Percentiles rank a stretch among this genome's conserved stretches.
These are phyloP conservation scores for Acanthosoma haemorrhoidale DNA, from an alignment of 2,888 invertebrate genomes.

Conservation along the genomic window DNA sequence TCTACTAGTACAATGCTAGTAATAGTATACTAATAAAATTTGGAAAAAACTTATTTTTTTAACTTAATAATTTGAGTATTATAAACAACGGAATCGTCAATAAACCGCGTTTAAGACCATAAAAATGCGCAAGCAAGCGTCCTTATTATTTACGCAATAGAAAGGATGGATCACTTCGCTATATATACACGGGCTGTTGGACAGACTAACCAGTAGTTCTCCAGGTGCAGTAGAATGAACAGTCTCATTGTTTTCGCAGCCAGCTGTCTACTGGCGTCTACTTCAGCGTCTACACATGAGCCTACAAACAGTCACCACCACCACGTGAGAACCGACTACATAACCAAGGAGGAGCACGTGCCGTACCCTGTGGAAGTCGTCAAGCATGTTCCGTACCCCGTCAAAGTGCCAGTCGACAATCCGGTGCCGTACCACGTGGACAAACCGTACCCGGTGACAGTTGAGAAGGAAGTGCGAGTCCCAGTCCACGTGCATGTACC, in stretches of 20 bases:
- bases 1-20: no score
- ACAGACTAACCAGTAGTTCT: no score
- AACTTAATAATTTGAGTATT: no score
- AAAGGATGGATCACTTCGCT: no score
- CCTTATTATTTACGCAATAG: no score
- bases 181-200: no score
- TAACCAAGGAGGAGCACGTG: slow-evolving; percentile 40
- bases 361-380: slow-evolving; percentile 42
- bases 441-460: slow-evolving; percentile 42
- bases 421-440: slow-evolving; percentile 42
- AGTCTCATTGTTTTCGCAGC: not conserved
- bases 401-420: slow-evolving; percentile 40
- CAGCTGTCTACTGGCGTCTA: not conserved
- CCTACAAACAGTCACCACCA: not conserved
- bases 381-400: slow-evolving; percentile 43
- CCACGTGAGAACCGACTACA: slow-evolving; percentile 35
- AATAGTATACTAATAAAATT: no score
- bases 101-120: no score
- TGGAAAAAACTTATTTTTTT: no score
- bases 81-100: no score
- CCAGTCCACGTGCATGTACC: slow-evolving; percentile 42
- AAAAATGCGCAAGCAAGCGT: no score
- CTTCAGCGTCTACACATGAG: not conserved
- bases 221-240: no score
- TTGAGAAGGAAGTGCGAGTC: slow-evolving; percentile 41